Evolutionary conservation across 2,888 invertebrate species (phyloP), one percentile per base, ranked within the genome.

Genomic region (Epirrhoe alternata): DNA sequence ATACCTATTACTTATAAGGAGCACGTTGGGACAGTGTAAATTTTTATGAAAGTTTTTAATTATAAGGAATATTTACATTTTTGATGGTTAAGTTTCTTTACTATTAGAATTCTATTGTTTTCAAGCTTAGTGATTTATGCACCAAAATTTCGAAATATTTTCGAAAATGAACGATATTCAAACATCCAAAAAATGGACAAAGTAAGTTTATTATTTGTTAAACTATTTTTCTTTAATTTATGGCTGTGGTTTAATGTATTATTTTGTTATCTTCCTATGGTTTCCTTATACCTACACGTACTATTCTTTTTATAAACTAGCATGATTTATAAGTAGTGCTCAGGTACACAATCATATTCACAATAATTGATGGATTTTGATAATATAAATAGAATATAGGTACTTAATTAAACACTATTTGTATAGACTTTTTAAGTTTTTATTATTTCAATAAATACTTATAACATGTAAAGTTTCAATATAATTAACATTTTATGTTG

Each of bases 401-500:
- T 31, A 5, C 3, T 31, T 31, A 7, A 33, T 7, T 0, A 33
- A 1, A 42, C 42, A 42, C 42, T 7, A 42, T 45, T 1, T 45
- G 0, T 47, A 2, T 6, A 47, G 0, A 2, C 14, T 16, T 16
- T 47, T 47, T 14, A 47, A 47, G 7, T 7, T 1, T 6, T 6
- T 47, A 5, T 14, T 6, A 14, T 14, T 16, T 45, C 14, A 7
- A n/a, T 14, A 45, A 24, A 14, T 45, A 45, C 5, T 7, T 45
- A 45, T 14, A 45, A 14, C 14, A 12, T 14, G 14, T 47, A 14
- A 42, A 33, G 12, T 56, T 58, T 57, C 30, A 45, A 58, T 45
- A 52, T 62, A 57, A 65, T 57, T 85, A 87, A 85, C 83, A 71
- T 74, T 80, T 79, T 83, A 74, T 83, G 68, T 86, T 89, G 82